Base-by-base conservation (phyloP, 1,140 invertebrate species). In the Archegozetes longisetosus region DNA sequence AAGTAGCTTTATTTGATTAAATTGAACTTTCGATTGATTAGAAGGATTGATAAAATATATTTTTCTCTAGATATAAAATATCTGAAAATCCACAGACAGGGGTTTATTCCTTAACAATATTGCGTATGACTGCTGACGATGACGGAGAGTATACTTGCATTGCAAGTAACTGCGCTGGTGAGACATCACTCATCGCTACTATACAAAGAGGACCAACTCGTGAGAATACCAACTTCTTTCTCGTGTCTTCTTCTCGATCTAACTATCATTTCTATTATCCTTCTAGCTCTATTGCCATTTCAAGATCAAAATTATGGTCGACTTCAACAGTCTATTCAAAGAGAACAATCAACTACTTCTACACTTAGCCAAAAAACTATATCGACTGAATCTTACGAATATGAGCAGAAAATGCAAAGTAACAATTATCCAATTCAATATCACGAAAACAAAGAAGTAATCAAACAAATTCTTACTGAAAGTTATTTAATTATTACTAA, bases 71-170 rank as follows among this genome's bases (percentile, higher is more conserved):
- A 74, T 84, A 86, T 68, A 80, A 82, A 69, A 86, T 92, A 81
- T 82, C 79, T 64, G 91, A 92, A 70, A 85, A 92, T 69, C 84
- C 86, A 68, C 79, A 80, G 68, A 88, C 84, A 69, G 90, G 85
- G 58, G 81, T 84, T 62, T 88, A 93, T 51, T 83, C 82, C 20
- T 76, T 94, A 58, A 78, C 88, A 58, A 95, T 97, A 66, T 86
- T 85, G 70, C 81, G 85, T 67, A 89, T 94, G 61, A 86, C 86
- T 56, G 86, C 88, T 25, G 89, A 89, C 32, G 91, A 96, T 72
- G 88, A 92, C 71, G 91, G 91, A 61, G 89, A 95, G 73, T 95
- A 95, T 72, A 92, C 87, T 1, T 94, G 91, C 72, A 88, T 84
- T 57, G 90, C 91, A 12, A 80, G 84, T 60, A 96, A 96, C 72